Base-by-base conservation (phyloP, 2,113 vertebrate species). In the Nanger granti region DNA sequence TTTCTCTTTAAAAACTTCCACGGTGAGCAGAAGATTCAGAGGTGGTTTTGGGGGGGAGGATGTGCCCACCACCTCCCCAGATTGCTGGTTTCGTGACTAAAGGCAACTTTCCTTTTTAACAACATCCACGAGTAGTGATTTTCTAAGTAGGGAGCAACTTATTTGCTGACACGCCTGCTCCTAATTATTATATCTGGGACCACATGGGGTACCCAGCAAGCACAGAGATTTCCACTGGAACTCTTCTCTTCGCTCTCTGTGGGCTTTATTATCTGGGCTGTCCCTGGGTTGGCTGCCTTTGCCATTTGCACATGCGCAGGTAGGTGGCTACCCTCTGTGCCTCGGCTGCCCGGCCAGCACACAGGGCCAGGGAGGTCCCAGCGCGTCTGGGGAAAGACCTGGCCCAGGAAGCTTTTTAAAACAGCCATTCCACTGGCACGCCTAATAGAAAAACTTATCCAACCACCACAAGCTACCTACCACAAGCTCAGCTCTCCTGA, bases 121-220 rank as follows among this genome's bases (percentile, higher is more conserved):
- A 54, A 54, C 82, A 54, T 7, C 18, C 31, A 5, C 2, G 17
- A 83, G 29, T 34, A 84, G 8, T 84, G 31, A 54, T n/a, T 54
- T n/a, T 54, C 31, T 84, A 54, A 54, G 31, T 49, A n/a, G 18
- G 29, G 49, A n/a, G 49, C 49, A 52, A 82, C 29, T 82, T 29
- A 31, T 5, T 18, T 47, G 14, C 28, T 49, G 52, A 54, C 49
- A 22, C 29, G 31, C 18, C 17, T 83, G 49, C 73, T 91, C 41
- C 76, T 94, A 94, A 95, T 87, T 76, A 86, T 93, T 95, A 1
- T 29, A 44, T 87, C 79, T 91, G 24, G 44, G 13, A 97, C 44
- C 87, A 85, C 76, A 62, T 18, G 83, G 73, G 44, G 47, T 9
- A 34, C 54, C 79, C 60, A 62, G 84, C 24, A 91, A 89, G 64